These are phyloP conservation scores for Lampris incognitus DNA, from an alignment of 2,113 vertebrate genomes.

Conservation along the genomic window DNA sequence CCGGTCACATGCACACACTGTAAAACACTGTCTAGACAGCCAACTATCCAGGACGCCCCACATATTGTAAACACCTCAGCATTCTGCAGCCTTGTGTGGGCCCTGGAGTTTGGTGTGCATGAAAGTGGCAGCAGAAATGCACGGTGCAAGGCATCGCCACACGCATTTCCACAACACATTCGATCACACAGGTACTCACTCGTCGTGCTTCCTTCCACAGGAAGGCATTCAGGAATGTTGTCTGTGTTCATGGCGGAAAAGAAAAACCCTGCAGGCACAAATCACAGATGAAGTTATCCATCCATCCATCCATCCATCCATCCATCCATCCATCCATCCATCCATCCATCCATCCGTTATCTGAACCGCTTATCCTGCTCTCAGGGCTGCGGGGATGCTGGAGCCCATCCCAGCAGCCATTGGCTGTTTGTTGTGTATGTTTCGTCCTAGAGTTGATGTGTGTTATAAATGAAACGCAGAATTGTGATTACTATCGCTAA, in stretches of 20 bases:
- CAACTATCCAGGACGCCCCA: background rate
- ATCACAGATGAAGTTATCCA: background rate
- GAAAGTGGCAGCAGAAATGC: conserved; percentile 7
- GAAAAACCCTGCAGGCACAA: conserved; percentile 31
- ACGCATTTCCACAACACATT: background rate
- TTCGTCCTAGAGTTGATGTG: too few species aligned
- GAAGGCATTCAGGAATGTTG: conserved; percentile 40
- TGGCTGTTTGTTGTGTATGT: too few species aligned
- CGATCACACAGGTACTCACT: conserved; percentile 62
- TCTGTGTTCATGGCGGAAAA: conserved; percentile 62
- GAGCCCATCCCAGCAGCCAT: too few species aligned
- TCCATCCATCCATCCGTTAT: too few species aligned
- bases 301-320: too few species aligned
- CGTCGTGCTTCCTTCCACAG: conserved; percentile 48
- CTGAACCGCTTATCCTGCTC: too few species aligned
- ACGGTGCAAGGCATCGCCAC: conserved; percentile 16
- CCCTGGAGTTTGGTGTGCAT: background rate
- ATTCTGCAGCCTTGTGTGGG: background rate
- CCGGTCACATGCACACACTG: background rate
- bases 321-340: too few species aligned
- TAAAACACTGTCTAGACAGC: too few species aligned
- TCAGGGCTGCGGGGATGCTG: too few species aligned
- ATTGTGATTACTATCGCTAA: too few species aligned
- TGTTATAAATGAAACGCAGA: too few species aligned
- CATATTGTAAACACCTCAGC: background rate